A percentile compares a stretch with the other conserved stretches of the same genome.
Conservation (phyloP, 1,140 invertebrate species). For the Chironomus striatipennis region DNA sequence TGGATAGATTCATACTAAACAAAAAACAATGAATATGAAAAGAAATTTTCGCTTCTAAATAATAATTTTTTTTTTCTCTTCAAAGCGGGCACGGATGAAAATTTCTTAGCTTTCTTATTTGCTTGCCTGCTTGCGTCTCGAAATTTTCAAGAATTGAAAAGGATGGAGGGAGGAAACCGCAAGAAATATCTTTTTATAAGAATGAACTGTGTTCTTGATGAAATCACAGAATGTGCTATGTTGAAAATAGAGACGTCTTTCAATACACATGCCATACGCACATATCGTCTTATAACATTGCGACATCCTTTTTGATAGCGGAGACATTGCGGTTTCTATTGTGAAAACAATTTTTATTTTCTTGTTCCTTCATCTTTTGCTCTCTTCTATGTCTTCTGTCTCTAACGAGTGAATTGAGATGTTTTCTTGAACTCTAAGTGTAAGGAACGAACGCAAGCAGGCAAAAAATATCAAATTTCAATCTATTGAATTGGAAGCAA, state of each 20-base stretch:
- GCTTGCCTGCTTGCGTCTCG: background rate
- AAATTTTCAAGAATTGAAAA: background rate
- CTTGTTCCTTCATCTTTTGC: too few relatives aligned
- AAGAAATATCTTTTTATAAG: background rate
- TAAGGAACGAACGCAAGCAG: background rate
- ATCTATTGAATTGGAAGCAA: background rate
- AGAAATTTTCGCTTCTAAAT: background rate
- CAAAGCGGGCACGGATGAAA: too few relatives aligned
- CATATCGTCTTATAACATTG: background rate
- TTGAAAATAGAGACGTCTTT: background rate
- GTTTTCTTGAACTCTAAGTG: background rate
- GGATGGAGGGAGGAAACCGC: background rate
- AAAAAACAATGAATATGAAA: background rate
- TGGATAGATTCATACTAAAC: background rate
- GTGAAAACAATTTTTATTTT: background rate
- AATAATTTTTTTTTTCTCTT: too few relatives aligned
- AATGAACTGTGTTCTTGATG: background rate
- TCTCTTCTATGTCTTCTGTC: background rate
- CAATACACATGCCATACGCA: background rate
- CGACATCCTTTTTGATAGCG: slow-evolving; percentile 17
- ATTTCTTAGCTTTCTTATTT: too few relatives aligned
- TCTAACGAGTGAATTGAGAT: background rate
- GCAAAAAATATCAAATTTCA: background rate
- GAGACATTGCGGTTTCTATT: slow-evolving; percentile 21
- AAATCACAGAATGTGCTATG: background rate